Evolutionary conservation across 1,140 invertebrate species (phyloP), one percentile per base, ranked within the genome.

Genomic region (Meloidogyne hapla): DNA sequence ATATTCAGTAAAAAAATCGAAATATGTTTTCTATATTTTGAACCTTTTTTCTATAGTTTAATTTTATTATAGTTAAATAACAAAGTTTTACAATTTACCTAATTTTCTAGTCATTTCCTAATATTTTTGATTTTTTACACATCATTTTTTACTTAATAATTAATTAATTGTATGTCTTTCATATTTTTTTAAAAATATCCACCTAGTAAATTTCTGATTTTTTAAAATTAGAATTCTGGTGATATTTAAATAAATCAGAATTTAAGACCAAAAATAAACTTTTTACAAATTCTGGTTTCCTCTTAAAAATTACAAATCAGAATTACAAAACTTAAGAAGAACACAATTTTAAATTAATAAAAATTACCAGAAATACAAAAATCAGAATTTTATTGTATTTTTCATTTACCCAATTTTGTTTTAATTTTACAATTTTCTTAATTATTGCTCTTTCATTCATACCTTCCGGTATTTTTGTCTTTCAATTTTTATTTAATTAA

Each of bases 41-140:
- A n/a, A n/a, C n/a, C n/a, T n/a, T n/a, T n/a, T n/a, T n/a, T n/a
- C n/a, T n/a, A n/a, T n/a, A n/a, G n/a, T n/a, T n/a, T n/a, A n/a
- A n/a, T n/a, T n/a, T n/a, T n/a, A n/a, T n/a, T n/a, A n/a, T n/a
- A n/a, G n/a, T 33, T 33, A 33, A 33, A 33, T 6, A 33, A 33
- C 4, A 33, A 33, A 33, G 33, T 33, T 33, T 33, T n/a, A n/a
- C n/a, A n/a, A n/a, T n/a, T n/a, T 33, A 33, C 33, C 33, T 8
- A 33, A 63, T 63, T 63, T 63, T 63, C 48, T 56, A 56, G 48
- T 56, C 48, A 56, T 56, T 56, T 56, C 6, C n/a, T 56, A n/a
- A 56, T 48, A 15, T 48, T 15, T 42, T 42, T 42, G 13, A 13
- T 48, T 48, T 45, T 56, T 56, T 56, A 56, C n/a, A 18, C 48